phyloP scores from a whole-genome alignment of 2,888 invertebrate species.

The Kuschelorhynchus macadamiae region DNA sequence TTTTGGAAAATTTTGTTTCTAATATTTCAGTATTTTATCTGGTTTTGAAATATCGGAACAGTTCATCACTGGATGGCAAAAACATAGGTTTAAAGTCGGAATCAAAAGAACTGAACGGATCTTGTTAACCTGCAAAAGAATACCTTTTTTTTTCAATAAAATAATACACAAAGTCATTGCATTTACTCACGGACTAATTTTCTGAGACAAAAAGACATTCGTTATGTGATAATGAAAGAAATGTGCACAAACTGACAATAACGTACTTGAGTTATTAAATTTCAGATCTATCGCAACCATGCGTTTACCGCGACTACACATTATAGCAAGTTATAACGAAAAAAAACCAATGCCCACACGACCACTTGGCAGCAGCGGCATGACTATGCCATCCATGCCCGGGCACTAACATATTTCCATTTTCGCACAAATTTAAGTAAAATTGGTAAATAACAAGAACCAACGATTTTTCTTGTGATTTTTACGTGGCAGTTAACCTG shows the following conservation, averaged over 20 bases:
- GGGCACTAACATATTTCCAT: not conserved
- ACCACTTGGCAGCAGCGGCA: not conserved
- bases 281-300: not conserved
- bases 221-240: too few relatives aligned
- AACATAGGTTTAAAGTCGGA: conserved; percentile 19
- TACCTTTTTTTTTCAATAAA: not conserved
- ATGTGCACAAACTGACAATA: too few relatives aligned
- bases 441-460: not conserved
- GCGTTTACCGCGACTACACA: not conserved
- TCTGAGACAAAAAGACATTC: too few relatives aligned
- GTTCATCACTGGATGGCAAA: conserved; percentile 20
- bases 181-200: too few relatives aligned
- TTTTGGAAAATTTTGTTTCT: not conserved
- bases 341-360: not conserved
- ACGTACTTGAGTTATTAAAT: too few relatives aligned
- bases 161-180: too few relatives aligned
- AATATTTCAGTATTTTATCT: not conserved
- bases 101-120: conserved; percentile 10
- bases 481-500: not conserved
- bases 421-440: not conserved
- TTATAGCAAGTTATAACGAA: not conserved
- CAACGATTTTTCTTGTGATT: not conserved
- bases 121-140: not conserved
- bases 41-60: conserved; percentile 8
- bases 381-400: not conserved